Conservation (phyloP, 1,140 invertebrate species). For the Heliconius melpomene region DNA sequence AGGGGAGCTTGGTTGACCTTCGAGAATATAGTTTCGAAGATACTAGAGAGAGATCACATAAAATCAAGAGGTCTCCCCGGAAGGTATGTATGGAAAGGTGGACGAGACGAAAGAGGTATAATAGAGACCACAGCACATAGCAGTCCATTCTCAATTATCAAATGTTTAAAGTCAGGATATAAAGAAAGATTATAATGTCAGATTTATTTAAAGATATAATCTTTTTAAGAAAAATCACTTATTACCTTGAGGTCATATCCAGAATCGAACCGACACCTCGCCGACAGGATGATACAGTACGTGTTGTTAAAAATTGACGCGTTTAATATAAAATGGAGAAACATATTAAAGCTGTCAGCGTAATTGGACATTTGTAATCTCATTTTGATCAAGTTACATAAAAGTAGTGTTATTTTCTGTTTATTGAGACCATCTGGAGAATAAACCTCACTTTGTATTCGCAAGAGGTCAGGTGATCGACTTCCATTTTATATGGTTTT, state of each 20-base stretch:
- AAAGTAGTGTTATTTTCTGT: neutral
- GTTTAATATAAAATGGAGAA: neutral
- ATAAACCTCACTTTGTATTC: neutral
- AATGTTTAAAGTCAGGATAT: too few species aligned
- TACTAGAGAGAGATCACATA: too few species aligned
- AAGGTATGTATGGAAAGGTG: too few species aligned
- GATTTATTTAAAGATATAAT: neutral
- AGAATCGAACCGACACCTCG: conserved; percentile 9
- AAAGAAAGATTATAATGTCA: too few species aligned
- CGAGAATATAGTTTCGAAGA: too few species aligned
- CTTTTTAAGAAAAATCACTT: neutral
- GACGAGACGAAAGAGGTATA: too few species aligned
- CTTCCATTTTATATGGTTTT: neutral
- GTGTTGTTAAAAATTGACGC: neutral
- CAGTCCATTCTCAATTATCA: too few species aligned
- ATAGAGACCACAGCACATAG: neutral
- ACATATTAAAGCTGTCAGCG: neutral
- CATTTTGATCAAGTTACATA: neutral
- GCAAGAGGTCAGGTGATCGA: neutral
- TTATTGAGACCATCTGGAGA: neutral
- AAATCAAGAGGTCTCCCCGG: too few species aligned
- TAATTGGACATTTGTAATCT: conserved; percentile 7
- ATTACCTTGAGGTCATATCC: neutral
- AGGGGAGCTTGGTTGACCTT: too few species aligned
- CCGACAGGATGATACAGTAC: neutral